Evolutionary conservation across 2,113 vertebrate species (phyloP).

Genomic region (Prionailurus bengalensis): DNA sequence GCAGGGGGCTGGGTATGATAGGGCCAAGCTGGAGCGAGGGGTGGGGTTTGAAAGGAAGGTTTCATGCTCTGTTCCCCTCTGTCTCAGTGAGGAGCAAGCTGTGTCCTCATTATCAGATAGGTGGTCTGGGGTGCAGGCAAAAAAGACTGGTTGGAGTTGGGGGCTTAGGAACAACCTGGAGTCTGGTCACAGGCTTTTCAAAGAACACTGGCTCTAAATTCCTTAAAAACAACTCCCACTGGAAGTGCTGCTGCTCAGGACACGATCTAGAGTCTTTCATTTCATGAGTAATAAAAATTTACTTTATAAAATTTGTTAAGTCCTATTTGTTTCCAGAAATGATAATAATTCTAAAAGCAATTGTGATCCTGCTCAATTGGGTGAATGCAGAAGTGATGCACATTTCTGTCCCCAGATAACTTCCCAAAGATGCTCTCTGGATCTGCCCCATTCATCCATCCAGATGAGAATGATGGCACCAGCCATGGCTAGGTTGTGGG

Average conservation of each 20-base stretch:
- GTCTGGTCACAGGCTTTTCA: background rate
- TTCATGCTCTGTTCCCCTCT: background rate
- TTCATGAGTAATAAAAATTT: background rate
- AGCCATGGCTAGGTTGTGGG: background rate
- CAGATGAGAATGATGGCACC: background rate
- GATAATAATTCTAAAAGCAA: background rate
- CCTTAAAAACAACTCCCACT: background rate
- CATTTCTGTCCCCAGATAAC: background rate
- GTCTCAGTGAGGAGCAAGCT: background rate
- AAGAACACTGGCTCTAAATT: background rate
- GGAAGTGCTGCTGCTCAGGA: too few relatives aligned
- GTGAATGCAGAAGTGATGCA: background rate
- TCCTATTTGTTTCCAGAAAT: background rate
- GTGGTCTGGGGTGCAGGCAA: rapidly evolving
- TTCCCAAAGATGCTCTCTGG: background rate
- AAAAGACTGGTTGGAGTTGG: rapidly evolving
- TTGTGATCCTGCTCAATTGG: background rate
- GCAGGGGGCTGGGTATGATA: too few relatives aligned
- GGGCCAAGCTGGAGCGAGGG: rapidly evolving
- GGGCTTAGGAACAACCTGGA: background rate
- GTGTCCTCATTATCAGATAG: background rate
- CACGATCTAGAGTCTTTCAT: background rate
- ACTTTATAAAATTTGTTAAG: background rate
- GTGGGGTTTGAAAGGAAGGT: background rate
- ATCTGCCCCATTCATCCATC: background rate